phyloP scores from a whole-genome alignment of 1,140 invertebrate genomes.

The Galleria mellonella region DNA sequence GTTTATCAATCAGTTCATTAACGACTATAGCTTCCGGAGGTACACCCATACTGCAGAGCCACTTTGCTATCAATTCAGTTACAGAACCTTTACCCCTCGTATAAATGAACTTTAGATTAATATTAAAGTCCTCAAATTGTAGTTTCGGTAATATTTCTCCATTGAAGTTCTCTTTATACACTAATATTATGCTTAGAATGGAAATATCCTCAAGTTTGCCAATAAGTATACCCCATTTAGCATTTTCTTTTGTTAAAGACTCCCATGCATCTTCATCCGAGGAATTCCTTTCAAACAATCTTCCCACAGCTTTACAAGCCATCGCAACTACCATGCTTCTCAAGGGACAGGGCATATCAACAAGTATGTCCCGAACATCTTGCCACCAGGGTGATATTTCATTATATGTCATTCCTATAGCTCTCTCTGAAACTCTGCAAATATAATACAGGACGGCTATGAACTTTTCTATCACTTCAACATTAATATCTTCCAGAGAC shows the following conservation, averaged over 20 bases:
- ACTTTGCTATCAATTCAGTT: slow-evolving; percentile 87
- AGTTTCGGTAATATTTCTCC: slow-evolving; percentile 72
- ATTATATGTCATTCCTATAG: slow-evolving; percentile 75
- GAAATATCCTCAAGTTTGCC: slow-evolving; percentile 93
- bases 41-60: slow-evolving; percentile 82
- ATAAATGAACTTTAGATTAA: slow-evolving; percentile 84
- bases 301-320: slow-evolving; percentile 83
- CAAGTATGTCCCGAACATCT: slow-evolving; percentile 79
- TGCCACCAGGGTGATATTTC: slow-evolving; percentile 85
- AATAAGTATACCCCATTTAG: slow-evolving; percentile 89
- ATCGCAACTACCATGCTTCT: slow-evolving; percentile 84
- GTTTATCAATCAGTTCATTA: slow-evolving; percentile 50
- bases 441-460: slow-evolving; percentile 61
- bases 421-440: slow-evolving; percentile 54
- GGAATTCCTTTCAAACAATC: slow-evolving; percentile 53
- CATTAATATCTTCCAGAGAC: slow-evolving; percentile 62
- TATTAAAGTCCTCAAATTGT: slow-evolving; percentile 76
- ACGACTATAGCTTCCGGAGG: slow-evolving; percentile 74
- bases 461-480: slow-evolving; percentile 72
- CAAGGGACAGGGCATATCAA: slow-evolving; percentile 81
- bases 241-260: slow-evolving; percentile 87
- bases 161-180: slow-evolving; percentile 69
- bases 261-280: slow-evolving; percentile 82
- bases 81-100: slow-evolving; percentile 88
- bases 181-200: slow-evolving; percentile 81